Evolutionary conservation across 2,888 invertebrate genomes (phyloP), one percentile per base, ranked within the genome.

Genomic region (Furcula furcula): DNA sequence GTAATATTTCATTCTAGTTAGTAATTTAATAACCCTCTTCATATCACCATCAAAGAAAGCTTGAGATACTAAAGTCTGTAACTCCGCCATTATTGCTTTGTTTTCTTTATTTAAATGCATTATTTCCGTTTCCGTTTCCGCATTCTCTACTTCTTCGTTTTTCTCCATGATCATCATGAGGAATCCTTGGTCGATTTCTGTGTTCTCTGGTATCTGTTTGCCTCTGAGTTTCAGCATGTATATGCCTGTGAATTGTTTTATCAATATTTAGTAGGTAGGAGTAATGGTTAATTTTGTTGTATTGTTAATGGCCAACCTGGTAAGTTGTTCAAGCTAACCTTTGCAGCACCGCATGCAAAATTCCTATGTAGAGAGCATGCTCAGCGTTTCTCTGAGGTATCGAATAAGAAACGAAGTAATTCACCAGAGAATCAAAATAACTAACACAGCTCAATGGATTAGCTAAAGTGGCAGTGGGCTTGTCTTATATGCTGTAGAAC

Each of bases 151-250:
- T 75, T 94, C 92, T 85, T 98, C 97, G 78, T 97, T 98, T 35
- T 94, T 91, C 65, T 96, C 96, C 96, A 98, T 96, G 46, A 98
- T 94, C 72, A 93, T 90, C 89, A 93, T 91, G 0, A 97, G 88
- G 68, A 97, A 95, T 46, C 90, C 89, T 31, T 91, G 87, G 57
- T 95, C 92, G 7, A 93, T 65, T 43, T 91, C 90, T 10, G 93
- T 93, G 20, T 92, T 91, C 69, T 94, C 93, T 0, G 93, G 90
- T 46, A 95, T 88, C 7, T 90, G 81, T 36, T 91, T 74, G 0
- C 94, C 94, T 49, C 92, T 87, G 29, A 96, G 76, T 51, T 91
- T 76, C 12, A 98, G 83, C 76, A 98, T 89, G 71, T 98, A 98
- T 40, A 95, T 89, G 0, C 97, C 92, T 69, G 76, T 50, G 54